These are phyloP conservation scores for Aselliscus stoliczkanus DNA, from an alignment of 2,797 vertebrate genomes.

Conservation along the genomic window DNA sequence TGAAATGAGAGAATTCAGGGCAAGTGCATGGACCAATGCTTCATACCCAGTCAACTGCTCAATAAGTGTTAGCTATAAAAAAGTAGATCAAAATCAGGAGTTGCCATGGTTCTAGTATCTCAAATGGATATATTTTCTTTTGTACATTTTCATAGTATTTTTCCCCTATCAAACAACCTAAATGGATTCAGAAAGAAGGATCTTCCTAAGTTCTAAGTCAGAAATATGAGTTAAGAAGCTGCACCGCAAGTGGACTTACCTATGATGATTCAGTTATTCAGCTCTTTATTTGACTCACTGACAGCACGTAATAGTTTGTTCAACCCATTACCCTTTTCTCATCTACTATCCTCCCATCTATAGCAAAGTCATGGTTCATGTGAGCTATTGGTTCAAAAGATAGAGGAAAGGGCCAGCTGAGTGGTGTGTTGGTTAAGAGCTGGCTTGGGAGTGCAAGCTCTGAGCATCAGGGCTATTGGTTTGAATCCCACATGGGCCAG, in stretches of 20 bases:
- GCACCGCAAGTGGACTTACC: not conserved
- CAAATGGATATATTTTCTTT: not conserved
- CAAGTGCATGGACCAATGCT: not conserved
- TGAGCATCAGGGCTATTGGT: too few relatives aligned
- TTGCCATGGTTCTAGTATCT: not conserved
- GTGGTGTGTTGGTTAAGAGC: too few relatives aligned
- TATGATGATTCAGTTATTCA: not conserved
- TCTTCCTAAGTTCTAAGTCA: not conserved
- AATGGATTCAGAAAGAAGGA: not conserved
- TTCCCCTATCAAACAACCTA: not conserved
- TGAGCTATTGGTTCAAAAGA: constrained; percentile 33
- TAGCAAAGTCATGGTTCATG: constrained; percentile 43
- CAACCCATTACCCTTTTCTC: not conserved
- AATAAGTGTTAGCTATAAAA: not conserved
- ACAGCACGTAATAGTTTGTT: constrained; percentile 24
- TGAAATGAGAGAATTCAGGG: not conserved
- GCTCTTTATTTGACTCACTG: not conserved
- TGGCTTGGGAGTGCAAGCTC: too few relatives aligned
- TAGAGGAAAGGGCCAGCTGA: too few relatives aligned
- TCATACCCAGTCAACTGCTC: not conserved
- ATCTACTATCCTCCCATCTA: not conserved
- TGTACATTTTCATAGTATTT: not conserved
- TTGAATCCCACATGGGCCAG: too few relatives aligned
- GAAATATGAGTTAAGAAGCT: not conserved
- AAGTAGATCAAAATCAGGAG: not conserved